phyloP scores from a whole-genome alignment of 2,888 invertebrate genomes.

The Erpobdella octoculata region DNA sequence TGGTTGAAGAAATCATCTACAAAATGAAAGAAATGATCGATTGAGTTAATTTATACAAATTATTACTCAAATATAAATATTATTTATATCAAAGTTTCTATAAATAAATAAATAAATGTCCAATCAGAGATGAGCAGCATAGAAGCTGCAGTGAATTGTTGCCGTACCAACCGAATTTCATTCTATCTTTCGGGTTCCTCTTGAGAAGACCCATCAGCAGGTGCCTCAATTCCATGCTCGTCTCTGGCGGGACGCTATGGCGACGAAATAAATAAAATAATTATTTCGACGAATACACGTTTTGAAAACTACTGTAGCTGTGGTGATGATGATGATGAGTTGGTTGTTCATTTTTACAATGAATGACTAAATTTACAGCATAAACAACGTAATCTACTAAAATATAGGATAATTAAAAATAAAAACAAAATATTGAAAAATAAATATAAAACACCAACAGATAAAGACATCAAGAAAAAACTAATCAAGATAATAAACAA shows the following conservation, averaged over 20 bases:
- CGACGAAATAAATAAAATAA: not conserved
- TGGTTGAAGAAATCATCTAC: constrained; percentile 82
- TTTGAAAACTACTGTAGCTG: not conserved
- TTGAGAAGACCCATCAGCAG: constrained; percentile 70
- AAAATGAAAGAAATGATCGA: constrained; percentile 35
- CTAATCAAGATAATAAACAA: not conserved
- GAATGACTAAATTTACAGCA: not conserved
- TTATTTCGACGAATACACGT: not conserved
- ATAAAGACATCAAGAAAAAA: not conserved
- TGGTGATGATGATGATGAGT: not conserved
- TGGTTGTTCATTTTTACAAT: not conserved
- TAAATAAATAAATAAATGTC: not conserved
- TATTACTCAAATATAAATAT: not conserved
- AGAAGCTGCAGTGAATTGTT: too few relatives aligned
- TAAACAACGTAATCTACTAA: not conserved
- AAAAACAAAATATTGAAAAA: not conserved
- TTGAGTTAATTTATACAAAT: not conserved
- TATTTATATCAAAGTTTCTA: not conserved
- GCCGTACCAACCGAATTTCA: constrained; percentile 69
- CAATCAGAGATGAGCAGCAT: too few relatives aligned
- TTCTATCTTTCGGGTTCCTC: constrained; percentile 84
- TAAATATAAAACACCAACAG: not conserved
- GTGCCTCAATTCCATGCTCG: constrained; percentile 79
- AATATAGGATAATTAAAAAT: not conserved
- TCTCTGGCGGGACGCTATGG: constrained; percentile 81